A percentile compares a stretch with the other conserved stretches of the same genome.
Conservation (phyloP, 2,888 invertebrate species). For the Encarsia formosa region DNA sequence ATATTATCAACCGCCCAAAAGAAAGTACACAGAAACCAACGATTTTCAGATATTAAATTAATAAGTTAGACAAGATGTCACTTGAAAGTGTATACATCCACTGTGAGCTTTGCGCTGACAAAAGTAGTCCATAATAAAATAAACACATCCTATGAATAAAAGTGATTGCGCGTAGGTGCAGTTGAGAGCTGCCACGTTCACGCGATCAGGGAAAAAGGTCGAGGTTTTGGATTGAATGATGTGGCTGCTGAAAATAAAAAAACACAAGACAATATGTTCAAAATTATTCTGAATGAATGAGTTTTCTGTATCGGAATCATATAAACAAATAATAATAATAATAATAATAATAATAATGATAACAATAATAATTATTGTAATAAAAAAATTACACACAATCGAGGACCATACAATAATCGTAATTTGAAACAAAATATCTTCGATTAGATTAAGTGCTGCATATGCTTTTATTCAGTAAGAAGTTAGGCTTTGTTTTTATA, state of each 20-base stretch:
- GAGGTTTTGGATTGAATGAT: conserved; percentile 60
- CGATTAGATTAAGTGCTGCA: too few relatives aligned
- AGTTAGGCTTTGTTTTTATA: too few relatives aligned
- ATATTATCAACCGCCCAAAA: conserved; percentile 18
- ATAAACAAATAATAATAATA: too few relatives aligned
- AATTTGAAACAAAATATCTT: too few relatives aligned
- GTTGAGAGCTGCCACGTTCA: conserved; percentile 51
- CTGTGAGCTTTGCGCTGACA: conserved; percentile 2
- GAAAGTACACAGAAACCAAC: neutral
- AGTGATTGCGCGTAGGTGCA: conserved; percentile 33
- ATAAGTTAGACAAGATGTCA: conserved; percentile 21
- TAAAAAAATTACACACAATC: too few relatives aligned
- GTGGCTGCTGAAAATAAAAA: conserved; percentile 58
- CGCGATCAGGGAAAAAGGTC: conserved; percentile 59
- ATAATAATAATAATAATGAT: too few relatives aligned
- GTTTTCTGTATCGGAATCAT: neutral
- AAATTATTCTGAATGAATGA: conserved; percentile 4
- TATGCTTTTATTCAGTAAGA: too few relatives aligned
- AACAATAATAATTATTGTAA: too few relatives aligned
- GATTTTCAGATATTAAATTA: conserved; percentile 18
- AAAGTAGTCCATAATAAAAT: conserved; percentile 12
- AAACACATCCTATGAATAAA: conserved; percentile 23
- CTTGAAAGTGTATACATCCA: conserved; percentile 6
- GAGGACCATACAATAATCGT: too few relatives aligned
- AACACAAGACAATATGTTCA: neutral